Evolutionary conservation across 2,797 vertebrate species (phyloP), one percentile per base, ranked within the genome.

Genomic region (Poeciliopsis presidionis): DNA sequence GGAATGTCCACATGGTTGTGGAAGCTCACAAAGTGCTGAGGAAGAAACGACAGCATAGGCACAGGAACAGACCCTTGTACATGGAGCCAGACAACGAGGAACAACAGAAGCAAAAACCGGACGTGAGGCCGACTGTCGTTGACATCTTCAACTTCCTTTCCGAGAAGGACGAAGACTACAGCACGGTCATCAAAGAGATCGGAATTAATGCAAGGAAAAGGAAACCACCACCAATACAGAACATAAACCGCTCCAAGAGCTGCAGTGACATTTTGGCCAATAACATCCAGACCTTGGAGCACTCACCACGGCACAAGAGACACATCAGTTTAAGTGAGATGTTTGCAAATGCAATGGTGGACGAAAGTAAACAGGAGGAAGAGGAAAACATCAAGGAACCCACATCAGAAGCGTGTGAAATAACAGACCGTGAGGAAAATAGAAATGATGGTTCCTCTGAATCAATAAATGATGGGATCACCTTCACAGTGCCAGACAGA

Each of bases 1-100:
- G 98, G 98, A 99, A 99, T 0, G 98, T 99, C 82, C 96, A 98
- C 95, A 99, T 99, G 98, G 98, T 99, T 18, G 98, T 99, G 65
- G 93, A 97, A 81, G 98, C 98, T 41, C 97, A 98, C 92, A 98
- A 99, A 91, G 98, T 97, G 81, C 95, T 99, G 2, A 98, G 97
- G 94, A 98, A 98, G 93, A 99, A 98, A 83, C 95, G 97, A 47
- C 78, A 65, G 57, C 96, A 96, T 75, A 95, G 94, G 90, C 90
- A 95, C 83, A 96, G 93, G 81, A 92, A 94, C 28, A 45, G 67
- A 70, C 91, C 94, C n/a, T 90, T 95, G 18, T 91, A 96, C n/a
- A 93, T 14, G 33, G 94, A 95, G 5, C 93, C 90, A 0, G 78
- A 90, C 22, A 67, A 90, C 25, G 93, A 85, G 49, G 46, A 46